Base-by-base conservation (phyloP, 2,797 vertebrate genomes). In the Danio kyathit region DNA sequence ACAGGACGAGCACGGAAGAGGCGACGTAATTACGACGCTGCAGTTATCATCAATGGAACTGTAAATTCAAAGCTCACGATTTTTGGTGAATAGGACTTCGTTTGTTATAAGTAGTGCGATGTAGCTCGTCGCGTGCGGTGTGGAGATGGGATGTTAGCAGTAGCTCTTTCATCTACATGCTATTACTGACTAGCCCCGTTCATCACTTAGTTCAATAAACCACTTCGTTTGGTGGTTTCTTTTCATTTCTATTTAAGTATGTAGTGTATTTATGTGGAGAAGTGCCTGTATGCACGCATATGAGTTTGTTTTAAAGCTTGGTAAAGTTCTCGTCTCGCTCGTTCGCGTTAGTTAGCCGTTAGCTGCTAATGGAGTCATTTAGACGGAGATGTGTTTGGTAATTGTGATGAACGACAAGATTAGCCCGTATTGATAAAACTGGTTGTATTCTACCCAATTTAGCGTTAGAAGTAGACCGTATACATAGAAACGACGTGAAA, bases 81-180 rank as follows among this genome's bases (percentile, higher is more conserved):
- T 79, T 12, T 16, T 7, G 11, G 7, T 69, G 10, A 14, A 40
- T 16, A 1, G 3, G 16, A 3, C 7, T 41, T 54, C 10, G 63
- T 77, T 12, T 71, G 57, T 71, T 79, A 4, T 14, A 60, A 49
- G 52, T 8, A 13, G 1, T 17, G 64, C 52, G 17, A 7, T 5
- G 3, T 12, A 44, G 40, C 10, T 19, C 57, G 57, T 69, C 76
- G 76, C 76, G 21, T 63, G 76, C 56, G 4, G 75, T 67, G 73
- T 64, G 73, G n/a, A 75, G 29, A 61, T 19, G 43, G 13, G 40
- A 38, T 69, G 73, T 52, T 82, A 82, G 80, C 72, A 40, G 13
- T 74, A 74, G 71, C 61, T 63, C 67, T 63, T 79, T 79, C 48
- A 79, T 71, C 56, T 63, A 83, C 64, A 86, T 86, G 77, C 77